Conservation (phyloP, 92 coral and sea anemone species). For the Umimayanthus chanpuru region DNA sequence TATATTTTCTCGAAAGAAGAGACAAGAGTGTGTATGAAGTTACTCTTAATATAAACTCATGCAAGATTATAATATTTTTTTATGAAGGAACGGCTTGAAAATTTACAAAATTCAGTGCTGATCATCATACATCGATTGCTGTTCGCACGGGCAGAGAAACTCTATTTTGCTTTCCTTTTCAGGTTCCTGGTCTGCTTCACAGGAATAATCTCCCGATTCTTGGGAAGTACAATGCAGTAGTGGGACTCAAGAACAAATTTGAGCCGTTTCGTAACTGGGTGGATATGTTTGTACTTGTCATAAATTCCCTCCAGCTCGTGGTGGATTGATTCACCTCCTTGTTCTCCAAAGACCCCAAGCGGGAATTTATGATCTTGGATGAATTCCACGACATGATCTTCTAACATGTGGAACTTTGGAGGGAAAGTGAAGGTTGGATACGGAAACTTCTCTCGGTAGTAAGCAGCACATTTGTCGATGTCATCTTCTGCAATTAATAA, state of each 20-base stretch:
- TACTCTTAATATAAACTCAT: too few relatives aligned
- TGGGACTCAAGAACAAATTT: not conserved
- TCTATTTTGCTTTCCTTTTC: not conserved
- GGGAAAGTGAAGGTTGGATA: not conserved
- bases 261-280: slow-evolving; percentile 4
- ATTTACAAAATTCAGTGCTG: too few relatives aligned
- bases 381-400: not conserved
- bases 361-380: not conserved
- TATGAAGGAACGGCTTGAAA: too few relatives aligned
- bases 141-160: too few relatives aligned
- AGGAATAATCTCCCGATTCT: slow-evolving; percentile 4
- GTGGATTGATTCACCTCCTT: not conserved
- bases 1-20: too few relatives aligned
- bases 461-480: slow-evolving; percentile 20
- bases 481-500: not conserved
- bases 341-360: not conserved
- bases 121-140: too few relatives aligned
- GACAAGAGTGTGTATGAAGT: too few relatives aligned
- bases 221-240: not conserved
- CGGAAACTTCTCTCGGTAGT: not conserved
- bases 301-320: not conserved
- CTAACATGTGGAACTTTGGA: slow-evolving; percentile 20
- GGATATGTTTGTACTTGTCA: not conserved
- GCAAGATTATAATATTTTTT: too few relatives aligned
- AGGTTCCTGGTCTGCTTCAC: not conserved